Conservation (phyloP, 2,113 vertebrate genomes). For the Podocnemis expansa region DNA sequence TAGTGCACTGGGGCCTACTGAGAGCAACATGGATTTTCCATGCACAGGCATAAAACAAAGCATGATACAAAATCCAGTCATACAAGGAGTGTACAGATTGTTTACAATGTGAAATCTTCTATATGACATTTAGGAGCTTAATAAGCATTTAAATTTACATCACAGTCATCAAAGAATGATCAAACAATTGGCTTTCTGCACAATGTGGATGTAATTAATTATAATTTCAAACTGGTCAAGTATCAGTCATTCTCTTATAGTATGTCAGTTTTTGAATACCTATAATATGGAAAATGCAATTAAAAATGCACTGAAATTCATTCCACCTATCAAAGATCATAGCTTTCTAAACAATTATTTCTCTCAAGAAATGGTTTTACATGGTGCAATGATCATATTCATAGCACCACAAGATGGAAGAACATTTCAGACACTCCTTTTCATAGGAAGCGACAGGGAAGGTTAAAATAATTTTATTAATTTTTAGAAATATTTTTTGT, state of each 20-base stretch:
- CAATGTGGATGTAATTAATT: constrained; percentile 3
- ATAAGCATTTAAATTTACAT: fast-evolving
- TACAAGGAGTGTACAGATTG: not conserved
- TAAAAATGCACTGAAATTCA: not conserved
- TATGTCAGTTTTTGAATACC: not conserved
- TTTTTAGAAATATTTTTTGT: not conserved
- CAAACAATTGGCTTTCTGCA: not conserved
- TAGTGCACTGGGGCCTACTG: not conserved
- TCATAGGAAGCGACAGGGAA: not conserved
- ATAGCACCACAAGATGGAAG: not conserved
- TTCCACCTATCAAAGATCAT: not conserved
- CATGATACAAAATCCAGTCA: not conserved
- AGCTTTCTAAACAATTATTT: not conserved
- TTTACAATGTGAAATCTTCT: not conserved
- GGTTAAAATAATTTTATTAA: not conserved
- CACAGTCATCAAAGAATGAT: not conserved
- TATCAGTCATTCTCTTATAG: constrained; percentile 1
- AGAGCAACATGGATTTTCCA: not conserved
- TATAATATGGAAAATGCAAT: not conserved
- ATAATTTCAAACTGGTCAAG: not conserved
- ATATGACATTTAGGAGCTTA: not conserved
- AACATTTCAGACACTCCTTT: not conserved
- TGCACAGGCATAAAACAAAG: not conserved
- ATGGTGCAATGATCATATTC: not conserved
- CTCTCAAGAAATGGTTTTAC: not conserved